Conservation (phyloP, 2,888 invertebrate genomes). For the Caenorhabditis sulstoni region DNA sequence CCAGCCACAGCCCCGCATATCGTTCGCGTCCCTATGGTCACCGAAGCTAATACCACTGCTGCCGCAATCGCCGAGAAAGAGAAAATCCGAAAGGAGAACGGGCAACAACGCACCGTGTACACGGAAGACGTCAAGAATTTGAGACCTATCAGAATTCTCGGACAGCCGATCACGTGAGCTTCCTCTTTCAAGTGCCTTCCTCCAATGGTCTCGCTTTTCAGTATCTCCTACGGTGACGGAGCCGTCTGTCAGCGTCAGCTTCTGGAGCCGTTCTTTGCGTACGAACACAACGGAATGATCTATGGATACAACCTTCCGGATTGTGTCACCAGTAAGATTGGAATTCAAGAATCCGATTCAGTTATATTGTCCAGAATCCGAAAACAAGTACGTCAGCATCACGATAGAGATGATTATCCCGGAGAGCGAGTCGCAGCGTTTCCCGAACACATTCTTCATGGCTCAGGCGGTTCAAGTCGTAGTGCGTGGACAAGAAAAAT, state of each 20-base stretch:
- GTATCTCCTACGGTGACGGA: constrained; percentile 17
- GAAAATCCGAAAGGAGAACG: not conserved
- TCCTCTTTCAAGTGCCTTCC: not conserved
- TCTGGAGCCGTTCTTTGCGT: constrained; percentile 38
- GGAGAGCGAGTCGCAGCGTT: constrained; percentile 2
- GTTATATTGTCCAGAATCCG: not conserved
- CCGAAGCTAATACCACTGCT: constrained; percentile 1
- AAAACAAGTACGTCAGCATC: not conserved
- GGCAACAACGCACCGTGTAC: constrained; percentile 6
- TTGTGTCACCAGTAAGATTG: constrained; percentile 15
- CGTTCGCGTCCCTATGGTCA: constrained; percentile 44
- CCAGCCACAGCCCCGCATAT: constrained; percentile 34
- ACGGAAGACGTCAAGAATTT: constrained; percentile 13
- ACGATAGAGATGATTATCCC: not conserved
- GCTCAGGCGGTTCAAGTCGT: constrained; percentile 34
- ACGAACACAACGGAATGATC: constrained; percentile 35
- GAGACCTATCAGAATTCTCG: constrained; percentile 17
- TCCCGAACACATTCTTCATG: constrained; percentile 41
- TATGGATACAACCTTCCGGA: constrained; percentile 39
- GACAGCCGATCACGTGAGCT: constrained; percentile 9
- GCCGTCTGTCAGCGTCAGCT: not conserved
- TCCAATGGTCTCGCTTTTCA: constrained; percentile 1
- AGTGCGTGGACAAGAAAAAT: not conserved
- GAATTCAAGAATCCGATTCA: not conserved
- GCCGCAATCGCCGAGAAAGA: constrained; percentile 12